Evolutionary conservation across 2,797 vertebrate species (phyloP).

Genomic region (Rachycentron canadum): DNA sequence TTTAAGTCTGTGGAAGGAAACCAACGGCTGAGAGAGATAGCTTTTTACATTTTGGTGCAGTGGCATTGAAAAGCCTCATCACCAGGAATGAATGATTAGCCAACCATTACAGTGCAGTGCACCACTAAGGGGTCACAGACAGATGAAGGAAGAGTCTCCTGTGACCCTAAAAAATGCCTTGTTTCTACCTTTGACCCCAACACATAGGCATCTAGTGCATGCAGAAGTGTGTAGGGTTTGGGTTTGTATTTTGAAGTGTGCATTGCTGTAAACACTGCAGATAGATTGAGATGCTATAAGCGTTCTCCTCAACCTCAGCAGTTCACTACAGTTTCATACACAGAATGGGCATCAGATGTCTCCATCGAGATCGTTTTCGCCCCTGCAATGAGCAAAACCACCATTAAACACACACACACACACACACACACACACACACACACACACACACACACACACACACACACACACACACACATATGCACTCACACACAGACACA

Average conservation of each 20-base stretch:
- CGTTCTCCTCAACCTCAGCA: conserved; percentile 52
- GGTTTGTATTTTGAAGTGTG: conserved; percentile 12
- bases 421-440: conserved; percentile 15
- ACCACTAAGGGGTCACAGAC: conserved; percentile 29
- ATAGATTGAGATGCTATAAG: conserved; percentile 48
- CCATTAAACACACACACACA: conserved; percentile 39
- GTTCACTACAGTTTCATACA: conserved; percentile 39
- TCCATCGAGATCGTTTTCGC: conserved; percentile 49
- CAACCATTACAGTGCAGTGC: conserved; percentile 6
- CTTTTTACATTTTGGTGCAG: conserved; percentile 79
- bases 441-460: conserved; percentile 2
- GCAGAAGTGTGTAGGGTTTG: conserved; percentile 5
- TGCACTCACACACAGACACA: conserved; percentile 16
- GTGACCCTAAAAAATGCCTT: conserved; percentile 21
- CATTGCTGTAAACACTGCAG: conserved; percentile 38
- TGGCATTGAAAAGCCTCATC: conserved; percentile 59
- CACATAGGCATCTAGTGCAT: not conserved
- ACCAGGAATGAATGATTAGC: conserved; percentile 37
- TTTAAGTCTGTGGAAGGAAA: conserved; percentile 79
- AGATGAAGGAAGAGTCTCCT: conserved; percentile 49
- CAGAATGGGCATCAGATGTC: conserved; percentile 50
- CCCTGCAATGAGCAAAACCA: conserved; percentile 45
- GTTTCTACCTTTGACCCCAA: conserved; percentile 37
- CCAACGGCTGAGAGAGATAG: conserved; percentile 64
- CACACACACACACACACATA: no score